These are phyloP conservation scores for Sphaeridia pumilis DNA, from an alignment of 2,888 invertebrate genomes.

Conservation along the genomic window DNA sequence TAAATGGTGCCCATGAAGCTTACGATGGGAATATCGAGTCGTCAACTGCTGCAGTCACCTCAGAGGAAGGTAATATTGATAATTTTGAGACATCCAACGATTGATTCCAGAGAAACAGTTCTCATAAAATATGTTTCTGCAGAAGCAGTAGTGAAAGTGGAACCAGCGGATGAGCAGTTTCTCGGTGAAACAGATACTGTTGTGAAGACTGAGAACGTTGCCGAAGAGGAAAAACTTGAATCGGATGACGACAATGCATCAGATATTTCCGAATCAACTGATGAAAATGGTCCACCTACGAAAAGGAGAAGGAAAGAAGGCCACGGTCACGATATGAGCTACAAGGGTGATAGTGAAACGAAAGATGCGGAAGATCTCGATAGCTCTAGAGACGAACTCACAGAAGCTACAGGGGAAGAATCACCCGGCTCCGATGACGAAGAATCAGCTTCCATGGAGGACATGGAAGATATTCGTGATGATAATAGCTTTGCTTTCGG, in stretches of 20 bases:
- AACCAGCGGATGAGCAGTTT: no score
- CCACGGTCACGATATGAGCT: background rate
- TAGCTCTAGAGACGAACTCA: background rate
- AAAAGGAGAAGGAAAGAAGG: background rate
- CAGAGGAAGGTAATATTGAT: no score
- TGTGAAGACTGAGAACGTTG: constrained; percentile 1
- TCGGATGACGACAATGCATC: constrained; percentile 2
- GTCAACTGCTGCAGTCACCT: no score
- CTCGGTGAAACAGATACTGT: no score
- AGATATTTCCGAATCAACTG: constrained; percentile 3
- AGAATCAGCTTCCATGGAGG: constrained; percentile 1
- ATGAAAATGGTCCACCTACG: constrained; percentile 1
- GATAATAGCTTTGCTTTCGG: background rate
- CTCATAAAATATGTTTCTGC: no score
- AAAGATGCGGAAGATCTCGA: background rate
- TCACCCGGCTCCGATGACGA: constrained; percentile 4
- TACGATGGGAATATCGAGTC: no score
- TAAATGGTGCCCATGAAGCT: no score
- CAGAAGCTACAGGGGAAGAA: constrained; percentile 3
- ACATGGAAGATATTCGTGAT: constrained; percentile 8
- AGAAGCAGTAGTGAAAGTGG: no score
- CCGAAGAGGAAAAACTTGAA: constrained; percentile 4
- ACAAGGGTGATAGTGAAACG: background rate
- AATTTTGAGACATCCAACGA: no score
- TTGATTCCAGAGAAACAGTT: no score